Percentiles rank a stretch among this genome's conserved stretches.
Evolutionary conservation across 2,888 invertebrate genomes (phyloP).

Genomic region (Gonocerus acuteangulatus): DNA sequence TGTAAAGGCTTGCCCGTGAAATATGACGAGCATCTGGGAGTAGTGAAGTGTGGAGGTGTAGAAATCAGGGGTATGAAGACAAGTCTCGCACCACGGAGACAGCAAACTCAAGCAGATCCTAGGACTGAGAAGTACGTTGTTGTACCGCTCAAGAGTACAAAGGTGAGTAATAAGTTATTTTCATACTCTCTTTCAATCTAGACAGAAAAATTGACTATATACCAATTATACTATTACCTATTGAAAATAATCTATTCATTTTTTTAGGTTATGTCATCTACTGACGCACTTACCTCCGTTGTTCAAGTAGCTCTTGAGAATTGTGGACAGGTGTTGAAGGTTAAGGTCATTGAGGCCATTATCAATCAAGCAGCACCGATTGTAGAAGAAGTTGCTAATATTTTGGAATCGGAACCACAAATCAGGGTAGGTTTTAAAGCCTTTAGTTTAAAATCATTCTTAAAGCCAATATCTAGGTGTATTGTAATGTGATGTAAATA

Average conservation of each 20-base stretch:
- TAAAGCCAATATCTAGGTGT: no score
- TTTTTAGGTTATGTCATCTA: slow-evolving; percentile 23
- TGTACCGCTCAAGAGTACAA: slow-evolving; percentile 58
- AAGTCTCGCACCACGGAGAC: slow-evolving; percentile 78
- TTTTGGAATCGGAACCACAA: slow-evolving; percentile 67
- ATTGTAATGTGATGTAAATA: no score
- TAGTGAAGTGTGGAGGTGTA: slow-evolving; percentile 73
- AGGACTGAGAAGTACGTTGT: slow-evolving; percentile 78
- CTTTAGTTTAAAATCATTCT: background rate
- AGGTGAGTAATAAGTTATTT: no score
- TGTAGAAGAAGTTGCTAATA: slow-evolving; percentile 52
- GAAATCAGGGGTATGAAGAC: slow-evolving; percentile 86
- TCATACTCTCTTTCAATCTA: no score
- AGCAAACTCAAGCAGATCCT: slow-evolving; percentile 67
- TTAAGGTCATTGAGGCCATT: slow-evolving; percentile 64
- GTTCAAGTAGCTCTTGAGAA: slow-evolving; percentile 76
- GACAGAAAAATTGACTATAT: no score
- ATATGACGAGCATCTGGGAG: slow-evolving; percentile 62
- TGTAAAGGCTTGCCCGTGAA: slow-evolving; percentile 46
- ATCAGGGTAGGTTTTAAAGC: slow-evolving; percentile 46
- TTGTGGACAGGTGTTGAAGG: slow-evolving; percentile 54
- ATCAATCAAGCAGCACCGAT: slow-evolving; percentile 56
- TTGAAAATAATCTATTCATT: slow-evolving; percentile 4
- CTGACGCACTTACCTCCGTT: slow-evolving; percentile 52
- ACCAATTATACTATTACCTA: no score